These are phyloP conservation scores for Heliconius charithonia DNA, from an alignment of 2,888 invertebrate genomes.

Conservation along the genomic window DNA sequence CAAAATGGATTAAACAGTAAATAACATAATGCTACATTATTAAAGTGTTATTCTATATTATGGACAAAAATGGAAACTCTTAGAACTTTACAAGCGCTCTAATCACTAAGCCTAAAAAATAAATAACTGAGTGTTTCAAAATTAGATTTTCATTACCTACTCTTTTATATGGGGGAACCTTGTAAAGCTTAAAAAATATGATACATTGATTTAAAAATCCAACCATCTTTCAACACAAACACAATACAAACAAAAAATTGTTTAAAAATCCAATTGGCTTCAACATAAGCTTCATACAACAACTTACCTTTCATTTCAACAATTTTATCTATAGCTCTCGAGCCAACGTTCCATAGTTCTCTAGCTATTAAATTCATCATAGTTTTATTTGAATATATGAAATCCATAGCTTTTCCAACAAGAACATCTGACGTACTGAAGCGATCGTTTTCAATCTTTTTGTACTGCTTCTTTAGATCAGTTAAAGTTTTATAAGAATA, in stretches of 20 bases:
- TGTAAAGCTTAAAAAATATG: too few relatives aligned
- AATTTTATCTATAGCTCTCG: slow-evolving; percentile 67
- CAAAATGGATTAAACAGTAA: not conserved
- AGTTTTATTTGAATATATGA: slow-evolving; percentile 71
- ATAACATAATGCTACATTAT: too few relatives aligned
- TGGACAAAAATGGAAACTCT: too few relatives aligned
- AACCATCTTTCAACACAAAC: not conserved
- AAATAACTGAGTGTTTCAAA: too few relatives aligned
- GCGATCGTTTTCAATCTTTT: slow-evolving; percentile 56
- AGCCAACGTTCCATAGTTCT: slow-evolving; percentile 73
- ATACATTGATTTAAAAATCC: not conserved
- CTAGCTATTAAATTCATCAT: slow-evolving; percentile 71
- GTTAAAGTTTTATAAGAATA: slow-evolving; percentile 60
- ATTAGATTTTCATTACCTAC: too few relatives aligned
- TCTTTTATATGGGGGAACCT: too few relatives aligned
- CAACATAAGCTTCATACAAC: not conserved
- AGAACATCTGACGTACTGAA: slow-evolving; percentile 60
- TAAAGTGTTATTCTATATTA: too few relatives aligned
- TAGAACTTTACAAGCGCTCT: too few relatives aligned
- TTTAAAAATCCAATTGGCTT: not conserved
- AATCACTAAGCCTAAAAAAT: too few relatives aligned
- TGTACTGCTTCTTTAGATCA: slow-evolving; percentile 57
- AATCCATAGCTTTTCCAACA: slow-evolving; percentile 72
- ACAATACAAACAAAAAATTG: not conserved
- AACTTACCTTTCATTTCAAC: slow-evolving; percentile 61